phyloP scores from a whole-genome alignment of 2,888 invertebrate genomes.

The Plagodis pulveraria region DNA sequence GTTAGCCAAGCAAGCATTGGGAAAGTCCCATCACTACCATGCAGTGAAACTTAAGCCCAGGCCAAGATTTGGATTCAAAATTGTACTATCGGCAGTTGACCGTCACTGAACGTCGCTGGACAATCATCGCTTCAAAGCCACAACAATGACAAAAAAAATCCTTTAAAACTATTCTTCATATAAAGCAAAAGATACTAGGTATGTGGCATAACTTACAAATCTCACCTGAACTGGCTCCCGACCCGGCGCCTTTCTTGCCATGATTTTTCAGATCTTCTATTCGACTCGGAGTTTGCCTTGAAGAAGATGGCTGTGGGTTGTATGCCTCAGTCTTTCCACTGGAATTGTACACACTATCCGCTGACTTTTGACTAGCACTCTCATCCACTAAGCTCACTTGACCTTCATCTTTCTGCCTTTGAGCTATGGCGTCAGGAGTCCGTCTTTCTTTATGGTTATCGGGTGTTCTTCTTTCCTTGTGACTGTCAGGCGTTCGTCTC shows the following conservation, averaged over 20 bases:
- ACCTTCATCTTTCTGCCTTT: slow-evolving; percentile 65
- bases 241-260: slow-evolving; percentile 81
- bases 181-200: neutral
- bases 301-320: slow-evolving; percentile 78
- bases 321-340: slow-evolving; percentile 73
- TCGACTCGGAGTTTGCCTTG: slow-evolving; percentile 74
- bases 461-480: slow-evolving; percentile 66
- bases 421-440: slow-evolving; percentile 68
- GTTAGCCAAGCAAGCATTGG: no score
- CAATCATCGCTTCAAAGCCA: no score
- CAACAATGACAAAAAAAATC: no score
- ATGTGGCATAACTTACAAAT: slow-evolving; percentile 18
- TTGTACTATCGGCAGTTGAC: no score
- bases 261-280: slow-evolving; percentile 79
- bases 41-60: no score
- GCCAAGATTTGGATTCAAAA: no score
- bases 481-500: slow-evolving; percentile 67
- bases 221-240: slow-evolving; percentile 86
- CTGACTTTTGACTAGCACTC: slow-evolving; percentile 77
- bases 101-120: no score
- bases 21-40: no score
- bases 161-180: neutral
- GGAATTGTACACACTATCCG: slow-evolving; percentile 85
- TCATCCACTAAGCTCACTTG: slow-evolving; percentile 61
- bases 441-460: slow-evolving; percentile 53